Base-by-base conservation (phyloP, 2,113 vertebrate genomes). In the Nothoprocta pentlandii region DNA sequence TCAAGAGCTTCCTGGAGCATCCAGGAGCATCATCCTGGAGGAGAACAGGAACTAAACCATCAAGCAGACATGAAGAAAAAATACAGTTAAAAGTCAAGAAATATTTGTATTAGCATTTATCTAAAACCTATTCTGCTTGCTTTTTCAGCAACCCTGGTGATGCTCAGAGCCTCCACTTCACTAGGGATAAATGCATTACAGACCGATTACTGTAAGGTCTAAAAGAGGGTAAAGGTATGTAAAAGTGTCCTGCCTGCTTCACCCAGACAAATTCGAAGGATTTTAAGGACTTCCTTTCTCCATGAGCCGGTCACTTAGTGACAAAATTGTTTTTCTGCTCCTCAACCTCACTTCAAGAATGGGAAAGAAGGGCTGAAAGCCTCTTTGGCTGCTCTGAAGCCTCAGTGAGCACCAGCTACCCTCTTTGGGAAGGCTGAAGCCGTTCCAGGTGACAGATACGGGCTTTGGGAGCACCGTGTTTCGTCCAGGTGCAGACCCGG, bases 141-240 rank as follows among this genome's bases (percentile, higher is more conserved):
- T 88, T 84, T 47, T 62, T 78, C 42, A 56, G 64, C 61, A 75
- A 80, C 54, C 0, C 0, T 11, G 56, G 16, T 8, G 2, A 23
- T 17, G 0, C 32, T 70, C 0, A 0, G 61, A 0, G 2, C 8
- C 90, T 51, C 66, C 34, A 39, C 49, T 53, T 53, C 14, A 12
- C 49, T 51, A 88, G 73, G 3, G 0, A 19, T 30, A 23, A 42
- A 26, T 13, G 25, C 30, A 4, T 78, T 26, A 34, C 46, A 68
- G 63, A 32, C 8, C 4, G 13, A 56, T 22, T 75, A 61, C 36
- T 81, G 41, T 68, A 80, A 88, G 76, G 92, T 83, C 80, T 75
- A 59, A 85, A 51, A 68, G 39, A 39, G 3, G 53, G 16, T n/a
- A 84, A 84, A 66, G 16, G n/a, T 7, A 34, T 80, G 41, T 2